Evolutionary conservation across 1,140 invertebrate genomes (phyloP), one percentile per base, ranked within the genome.

Genomic region (Condylostylus longicornis): DNA sequence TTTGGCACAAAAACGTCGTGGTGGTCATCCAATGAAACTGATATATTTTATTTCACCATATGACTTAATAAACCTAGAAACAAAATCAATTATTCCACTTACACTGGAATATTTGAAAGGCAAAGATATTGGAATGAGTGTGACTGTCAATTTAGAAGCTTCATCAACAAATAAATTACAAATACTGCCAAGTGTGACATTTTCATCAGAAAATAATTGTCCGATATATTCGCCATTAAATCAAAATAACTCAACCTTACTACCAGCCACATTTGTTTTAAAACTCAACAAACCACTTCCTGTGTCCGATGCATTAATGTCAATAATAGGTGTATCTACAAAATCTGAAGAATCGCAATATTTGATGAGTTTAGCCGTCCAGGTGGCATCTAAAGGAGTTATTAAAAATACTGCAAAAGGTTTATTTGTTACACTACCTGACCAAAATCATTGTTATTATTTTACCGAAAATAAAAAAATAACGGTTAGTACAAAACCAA

Each of bases 381-480:
- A 53, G 28, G 53, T 49, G 0, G 51, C 50, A 1, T 53, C 53
- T 1, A 48, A 46, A 12, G 46, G 54, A 14, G 37, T 43, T 5
- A 43, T 55, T 6, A 50, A 36, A 18, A 50, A 42, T 19, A 44
- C 47, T 1, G 46, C 54, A 33, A 55, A 51, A 19, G 58, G 57
- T 0, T 34, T 61, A 0, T 74, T 69, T 38, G 65, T 90, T 74
- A 82, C 79, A 32, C 65, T 95, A 18, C 85, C 87, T 0, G 89
- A 93, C 53, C 89, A 95, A 52, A 77, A 79, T 22, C 91, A 97
- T 56, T 88, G 85, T 53, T 96, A 94, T 56, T 89, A 88, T 57
- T 72, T 96, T 64, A 90, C 83, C 4, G 82, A 88, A 52, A 75
- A 74, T 40, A 74, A 73, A 43, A 73, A 71, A 10, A 69, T 94